Base-by-base conservation (phyloP, 2,888 invertebrate genomes). In the Liodrosophila aerea region DNA sequence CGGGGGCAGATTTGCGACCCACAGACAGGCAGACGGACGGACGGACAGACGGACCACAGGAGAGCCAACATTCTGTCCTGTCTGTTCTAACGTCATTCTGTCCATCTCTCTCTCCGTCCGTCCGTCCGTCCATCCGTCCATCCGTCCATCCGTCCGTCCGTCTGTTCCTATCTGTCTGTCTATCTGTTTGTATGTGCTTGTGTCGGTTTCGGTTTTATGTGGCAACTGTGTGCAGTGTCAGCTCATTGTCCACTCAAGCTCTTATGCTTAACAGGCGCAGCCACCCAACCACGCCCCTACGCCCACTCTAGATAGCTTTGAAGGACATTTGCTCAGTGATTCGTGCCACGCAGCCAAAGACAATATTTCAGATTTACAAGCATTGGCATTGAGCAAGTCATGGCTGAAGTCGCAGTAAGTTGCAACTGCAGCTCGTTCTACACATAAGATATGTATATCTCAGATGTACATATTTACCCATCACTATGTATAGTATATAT, bases 181-280 rank as follows among this genome's bases (percentile, higher is more conserved):
- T 65, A 31, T 51, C 39, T 53, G 40, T 56, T 27, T 59, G 54
- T 39, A 8, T 47, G 41, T 53, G 52, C 46, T 46, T 60, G 68
- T 66, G 65, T 82, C 67, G 56, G 82, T 60, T 74, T 73, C 71
- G 64, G 75, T 82, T 78, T 76, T 64, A 82, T 66, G 49, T 72
- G 66, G 80, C 80, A 82, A 76, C 83, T 83, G 73, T 80, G 83
- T 83, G 76, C 78, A 78, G 69, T 63, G 71, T 75, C 78, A 78
- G 73, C 69, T 69, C 82, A 71, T 64, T 75, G 73, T 65, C 52
- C 73, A 75, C 53, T 61, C 69, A 50, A 52, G 47, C 46, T 34
- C 49, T 18, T 36, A 43, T 16, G 9, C 16, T 8, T 16, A 27
- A 7, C 16, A 2, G 7, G 8, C 11, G n/a, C 16, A 16, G 3